A percentile compares a stretch with the other conserved stretches of the same genome.
Evolutionary conservation across 2,888 invertebrate genomes (phyloP).

Genomic region (Seira musarum): DNA sequence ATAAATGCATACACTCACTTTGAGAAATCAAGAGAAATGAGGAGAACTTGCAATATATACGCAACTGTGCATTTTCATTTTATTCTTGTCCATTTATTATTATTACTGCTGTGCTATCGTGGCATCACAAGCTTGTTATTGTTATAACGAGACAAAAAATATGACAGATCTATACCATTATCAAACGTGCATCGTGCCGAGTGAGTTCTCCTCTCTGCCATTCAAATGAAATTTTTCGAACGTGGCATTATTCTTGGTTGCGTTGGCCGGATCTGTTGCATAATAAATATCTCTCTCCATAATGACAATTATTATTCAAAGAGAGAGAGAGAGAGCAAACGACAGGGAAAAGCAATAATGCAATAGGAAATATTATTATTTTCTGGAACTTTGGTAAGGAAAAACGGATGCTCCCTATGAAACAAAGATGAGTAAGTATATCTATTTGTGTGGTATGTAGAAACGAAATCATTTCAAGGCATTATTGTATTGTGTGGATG

Average conservation of each 20-base stretch:
- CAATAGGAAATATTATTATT: conserved; percentile 20
- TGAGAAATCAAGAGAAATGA: background rate
- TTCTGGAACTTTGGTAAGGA: background rate
- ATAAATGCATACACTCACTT: background rate
- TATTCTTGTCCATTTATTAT: conserved; percentile 27
- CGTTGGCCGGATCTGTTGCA: conserved; percentile 36
- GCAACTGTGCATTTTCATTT: conserved; percentile 1
- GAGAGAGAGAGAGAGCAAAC: conserved; percentile 9
- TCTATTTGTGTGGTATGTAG: background rate
- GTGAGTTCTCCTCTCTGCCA: conserved; percentile 8
- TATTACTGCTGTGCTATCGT: conserved; percentile 4
- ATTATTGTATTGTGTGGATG: background rate
- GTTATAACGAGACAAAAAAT: conserved; percentile 29
- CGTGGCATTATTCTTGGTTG: background rate
- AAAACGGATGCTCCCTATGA: conserved; percentile 1
- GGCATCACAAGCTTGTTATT: background rate
- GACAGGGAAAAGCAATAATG: conserved; percentile 14
- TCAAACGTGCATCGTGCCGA: conserved; percentile 17
- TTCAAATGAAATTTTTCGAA: conserved; percentile 2
- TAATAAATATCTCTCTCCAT: conserved; percentile 41
- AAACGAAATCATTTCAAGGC: no score
- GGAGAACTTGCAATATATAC: background rate
- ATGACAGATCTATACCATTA: conserved; percentile 40
- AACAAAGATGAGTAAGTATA: background rate
- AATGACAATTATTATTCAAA: conserved; percentile 31